Base-by-base conservation (phyloP, 2,888 invertebrate genomes). In the Ceriagrion tenellum region DNA sequence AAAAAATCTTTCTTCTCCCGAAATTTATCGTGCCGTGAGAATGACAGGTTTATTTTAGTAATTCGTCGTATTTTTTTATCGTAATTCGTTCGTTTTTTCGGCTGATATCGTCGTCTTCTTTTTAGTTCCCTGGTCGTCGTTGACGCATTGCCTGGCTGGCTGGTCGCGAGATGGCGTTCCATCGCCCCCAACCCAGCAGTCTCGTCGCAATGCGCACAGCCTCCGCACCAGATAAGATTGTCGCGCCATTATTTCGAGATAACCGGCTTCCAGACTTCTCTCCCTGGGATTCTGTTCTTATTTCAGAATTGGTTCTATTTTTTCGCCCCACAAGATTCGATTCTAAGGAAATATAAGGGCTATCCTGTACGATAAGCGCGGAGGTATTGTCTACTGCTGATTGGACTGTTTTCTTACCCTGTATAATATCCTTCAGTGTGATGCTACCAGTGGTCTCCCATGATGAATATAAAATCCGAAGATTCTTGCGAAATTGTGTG, bases 161-260 rank as follows among this genome's bases (percentile, higher is more conserved):
- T 23, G 26, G 26, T 12, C 26, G 26, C 8, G 69, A 26, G 69
- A 69, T 69, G 81, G 26, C 26, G 6, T 69, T 69, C 69, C 23
- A 6, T 69, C 23, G n/a, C 4, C 47, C 8, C 8, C 47, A 2
- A 4, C 8, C 47, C 47, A n/a, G 69, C n/a, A 2, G 30, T 35
- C 81, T 35, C 81, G 81, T 16, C 81, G 81, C 81, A 81, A 35
- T 81, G 81, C 81, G 81, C 81, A 81, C 81, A n/a, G 81, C 81
- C 16, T 81, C 8, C 35, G 81, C 81, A 23, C 35, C 81, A n/a
- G 30, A 30, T 23, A 81, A 81, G 81, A 35, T 13, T 81, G 30
- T 81, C 35, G 30, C 81, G 69, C 26, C 26, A 26, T 59, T 59
- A 69, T 23, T 1, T 35, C 35, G 81, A 16, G 81, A 81, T 35